Evolutionary conservation across 2,113 vertebrate species (phyloP), one percentile per base, ranked within the genome.

Genomic region (Dromas ardeola): DNA sequence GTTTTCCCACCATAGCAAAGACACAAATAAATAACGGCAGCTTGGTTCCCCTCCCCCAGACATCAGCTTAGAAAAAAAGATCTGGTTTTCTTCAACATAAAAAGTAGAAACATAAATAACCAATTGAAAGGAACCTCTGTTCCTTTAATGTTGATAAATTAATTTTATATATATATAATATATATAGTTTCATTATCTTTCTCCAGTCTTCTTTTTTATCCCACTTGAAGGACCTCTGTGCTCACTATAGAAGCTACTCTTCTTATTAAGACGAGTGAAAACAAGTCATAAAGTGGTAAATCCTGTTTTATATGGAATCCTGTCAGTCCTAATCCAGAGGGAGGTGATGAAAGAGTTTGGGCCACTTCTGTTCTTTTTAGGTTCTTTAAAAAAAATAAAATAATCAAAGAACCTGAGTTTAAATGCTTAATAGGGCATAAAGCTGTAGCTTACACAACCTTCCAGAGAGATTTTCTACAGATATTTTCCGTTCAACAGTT

Each of bases 371-470:
- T 38, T 61, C 23, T 43, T 77, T 67, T 52, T 32, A 65, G 3
- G 4, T 49, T 38, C 43, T 29, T 59, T 9, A 13, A 21, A 86
- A 56, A 49, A 40, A 74, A 42, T 36, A 21, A n/a, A 65, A 34
- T 62, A 52, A 16, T 30, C 4, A 81, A 87, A 47, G 3, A 17
- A 40, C 14, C 16, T 66, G 65, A 47, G 22, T 55, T 30, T 9
- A 5, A 63, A 73, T 29, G 8, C 40, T 84, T 84, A 42, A 42
- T 13, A 63, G 27, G 11, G 6, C 32, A 36, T 18, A 91, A 45
- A 79, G 10, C 9, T 2, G 0, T 18, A 59, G 23, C 4, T 70
- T 70, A 62, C 0, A 0, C 15, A 92, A 58, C 6, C 10, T 50
- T 87, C 13, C 21, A 19, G 8, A n/a, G 49, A 34, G 13, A 30